Base-by-base conservation (phyloP, 1,140 invertebrate species). In the Penaeus indicus region DNA sequence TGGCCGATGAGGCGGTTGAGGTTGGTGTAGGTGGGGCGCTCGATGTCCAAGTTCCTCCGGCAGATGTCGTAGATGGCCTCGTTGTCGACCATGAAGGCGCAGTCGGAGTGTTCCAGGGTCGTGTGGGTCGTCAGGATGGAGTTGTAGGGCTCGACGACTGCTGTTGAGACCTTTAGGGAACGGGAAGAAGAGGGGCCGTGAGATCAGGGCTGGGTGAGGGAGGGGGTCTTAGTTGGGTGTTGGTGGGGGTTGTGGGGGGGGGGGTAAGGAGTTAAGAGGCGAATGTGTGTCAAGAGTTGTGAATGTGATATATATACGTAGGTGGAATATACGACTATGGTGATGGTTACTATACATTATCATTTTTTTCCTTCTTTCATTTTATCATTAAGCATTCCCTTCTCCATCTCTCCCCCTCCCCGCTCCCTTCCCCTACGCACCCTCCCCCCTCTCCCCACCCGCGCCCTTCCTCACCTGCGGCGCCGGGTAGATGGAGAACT, bases 111-210 rank as follows among this genome's bases (percentile, higher is more conserved):
- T 54, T 86, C 85, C 60, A 86, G 77, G 8, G 85, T 86, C 21
- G 85, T 86, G 85, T 86, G 85, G 27, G 85, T 86, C 32, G 85
- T 86, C 77, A 86, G 85, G 85, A 86, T 86, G 38, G 85, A 86
- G 61, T 86, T 86, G 77, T 86, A 86, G 21, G 85, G 85, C 77
- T 86, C 85, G 3, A 86, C 85, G 25, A 86, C 85, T 21, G 85
- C 85, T 27, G 85, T 86, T 8, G 85, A 86, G 8, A 86, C 85
- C 85, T 86, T 72, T 25, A 75, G 72, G 25, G 27, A 75, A 0
- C 5, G 7, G 25, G 72, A 4, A 32, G 25, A 32, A 38, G 69
- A 27, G n/a, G 27, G 5, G n/a, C 32, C 18, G 69, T 32, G n/a
- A 75, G 16, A 18, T 25, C 27, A 25, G 7, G 11, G n/a, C 5